A percentile compares a stretch with the other conserved stretches of the same genome.
These are phyloP conservation scores for Furcula furcula DNA, from an alignment of 2,888 invertebrate species.

Conservation along the genomic window DNA sequence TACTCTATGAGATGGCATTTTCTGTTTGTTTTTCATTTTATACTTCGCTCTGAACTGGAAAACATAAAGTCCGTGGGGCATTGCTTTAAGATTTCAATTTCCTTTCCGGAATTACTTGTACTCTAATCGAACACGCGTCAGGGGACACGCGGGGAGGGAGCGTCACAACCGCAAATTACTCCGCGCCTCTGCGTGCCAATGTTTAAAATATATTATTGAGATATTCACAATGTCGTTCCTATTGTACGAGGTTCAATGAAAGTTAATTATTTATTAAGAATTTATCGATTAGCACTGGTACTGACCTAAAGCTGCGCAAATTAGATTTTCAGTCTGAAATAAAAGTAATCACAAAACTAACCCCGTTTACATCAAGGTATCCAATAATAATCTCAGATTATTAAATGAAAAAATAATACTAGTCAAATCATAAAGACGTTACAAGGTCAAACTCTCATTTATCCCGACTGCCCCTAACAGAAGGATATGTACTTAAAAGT, in stretches of 20 bases:
- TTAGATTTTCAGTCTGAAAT: too few species aligned
- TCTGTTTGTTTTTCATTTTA: constrained; percentile 67
- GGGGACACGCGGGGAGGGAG: constrained; percentile 53
- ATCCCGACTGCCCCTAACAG: too few species aligned
- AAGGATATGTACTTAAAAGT: too few species aligned
- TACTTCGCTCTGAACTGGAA: constrained; percentile 53
- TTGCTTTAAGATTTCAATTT: constrained; percentile 81
- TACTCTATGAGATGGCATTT: constrained; percentile 18
- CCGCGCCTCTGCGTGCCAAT: constrained; percentile 68
- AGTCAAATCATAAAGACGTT: too few species aligned
- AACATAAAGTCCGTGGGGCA: constrained; percentile 74
- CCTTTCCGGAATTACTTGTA: constrained; percentile 80
- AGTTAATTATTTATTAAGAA: constrained; percentile 52
- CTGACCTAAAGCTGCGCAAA: too few species aligned
- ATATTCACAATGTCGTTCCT: constrained; percentile 48
- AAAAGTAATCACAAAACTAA: too few species aligned
- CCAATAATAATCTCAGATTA: too few species aligned
- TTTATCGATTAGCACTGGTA: too few species aligned
- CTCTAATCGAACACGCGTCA: constrained; percentile 80
- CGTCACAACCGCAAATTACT: constrained; percentile 75
- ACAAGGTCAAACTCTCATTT: too few species aligned
- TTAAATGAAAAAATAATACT: too few species aligned
- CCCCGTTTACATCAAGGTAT: too few species aligned
- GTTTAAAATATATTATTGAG: constrained; percentile 74
- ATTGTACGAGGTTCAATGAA: constrained; percentile 47